Evolutionary conservation across 35 echinoderm and acorn worm species (phyloP).

Genomic region (Heliocidaris tuberculata): DNA sequence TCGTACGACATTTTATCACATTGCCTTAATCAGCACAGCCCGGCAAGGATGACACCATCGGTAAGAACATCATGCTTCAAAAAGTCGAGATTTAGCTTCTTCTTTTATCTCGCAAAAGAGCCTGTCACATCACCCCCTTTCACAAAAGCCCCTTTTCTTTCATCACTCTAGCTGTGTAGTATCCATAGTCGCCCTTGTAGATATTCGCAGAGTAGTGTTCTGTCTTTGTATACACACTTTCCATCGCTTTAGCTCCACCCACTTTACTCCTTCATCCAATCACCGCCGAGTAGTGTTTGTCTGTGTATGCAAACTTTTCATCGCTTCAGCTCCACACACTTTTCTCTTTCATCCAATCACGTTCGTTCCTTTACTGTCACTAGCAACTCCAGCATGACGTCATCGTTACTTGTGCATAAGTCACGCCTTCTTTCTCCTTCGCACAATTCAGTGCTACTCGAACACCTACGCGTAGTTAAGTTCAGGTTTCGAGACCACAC

Average conservation of each 20-base stretch:
- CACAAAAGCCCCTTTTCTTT: not conserved
- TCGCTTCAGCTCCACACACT: not conserved
- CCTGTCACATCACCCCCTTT: not conserved
- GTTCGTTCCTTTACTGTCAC: not conserved
- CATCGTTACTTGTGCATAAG: not conserved
- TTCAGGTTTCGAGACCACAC: not conserved
- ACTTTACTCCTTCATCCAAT: not conserved
- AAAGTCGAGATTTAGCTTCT: not conserved
- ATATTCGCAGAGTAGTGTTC: not conserved
- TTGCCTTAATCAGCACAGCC: slow-evolving; percentile 62
- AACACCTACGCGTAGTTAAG: not conserved
- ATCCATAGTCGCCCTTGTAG: not conserved
- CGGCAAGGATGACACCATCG: slow-evolving; percentile 50
- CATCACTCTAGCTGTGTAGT: not conserved
- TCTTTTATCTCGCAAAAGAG: not conserved
- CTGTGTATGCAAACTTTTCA: not conserved
- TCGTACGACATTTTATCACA: slow-evolving; percentile 25
- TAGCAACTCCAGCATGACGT: not conserved
- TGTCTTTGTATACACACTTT: not conserved
- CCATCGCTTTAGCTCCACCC: slow-evolving; percentile 7
- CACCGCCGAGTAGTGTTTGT: slow-evolving; percentile 12
- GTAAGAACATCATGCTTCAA: slow-evolving; percentile 28
- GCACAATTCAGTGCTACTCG: not conserved
- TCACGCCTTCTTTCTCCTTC: not conserved
- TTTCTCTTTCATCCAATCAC: not conserved